These are phyloP conservation scores for Hyphantria cunea DNA, from an alignment of 1,140 invertebrate genomes.

Conservation along the genomic window DNA sequence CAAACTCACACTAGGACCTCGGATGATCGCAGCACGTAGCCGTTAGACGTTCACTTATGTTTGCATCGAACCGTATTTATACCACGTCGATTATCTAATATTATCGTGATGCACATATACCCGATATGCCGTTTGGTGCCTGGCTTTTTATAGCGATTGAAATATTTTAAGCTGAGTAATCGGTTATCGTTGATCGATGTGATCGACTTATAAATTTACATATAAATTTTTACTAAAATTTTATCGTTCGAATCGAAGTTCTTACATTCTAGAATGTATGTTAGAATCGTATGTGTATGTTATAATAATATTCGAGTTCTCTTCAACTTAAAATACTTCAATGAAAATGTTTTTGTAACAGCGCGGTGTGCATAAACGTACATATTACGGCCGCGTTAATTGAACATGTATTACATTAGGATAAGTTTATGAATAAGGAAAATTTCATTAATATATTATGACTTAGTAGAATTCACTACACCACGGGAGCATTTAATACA, in stretches of 20 bases:
- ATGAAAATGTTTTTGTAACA: slow-evolving; percentile 20
- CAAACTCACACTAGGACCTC: too few relatives aligned
- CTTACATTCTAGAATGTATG: slow-evolving; percentile 9
- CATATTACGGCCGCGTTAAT: slow-evolving; percentile 20
- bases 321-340: slow-evolving; percentile 45
- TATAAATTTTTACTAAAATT: slow-evolving; percentile 19
- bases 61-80: slow-evolving; percentile 36
- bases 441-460: slow-evolving; percentile 40
- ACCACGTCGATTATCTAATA: slow-evolving; percentile 7
- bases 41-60: slow-evolving; percentile 31
- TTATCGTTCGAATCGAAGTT: slow-evolving; percentile 12
- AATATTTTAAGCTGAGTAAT: slow-evolving; percentile 51
- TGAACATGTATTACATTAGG: slow-evolving; percentile 39
- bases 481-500: slow-evolving; percentile 53
- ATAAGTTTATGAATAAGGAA: slow-evolving; percentile 42
- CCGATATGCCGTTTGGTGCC: slow-evolving; percentile 53
- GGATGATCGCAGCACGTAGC: not conserved
- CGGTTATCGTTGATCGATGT: too few relatives aligned
- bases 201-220: slow-evolving; percentile 32
- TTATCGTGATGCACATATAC: slow-evolving; percentile 23
- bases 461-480: slow-evolving; percentile 39
- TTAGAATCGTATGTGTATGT: too few relatives aligned
- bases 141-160: slow-evolving; percentile 53
- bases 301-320: slow-evolving; percentile 3
- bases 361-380: slow-evolving; percentile 13